Conservation (phyloP, 2,797 vertebrate species). For the Muraenolepis orangiensis region DNA sequence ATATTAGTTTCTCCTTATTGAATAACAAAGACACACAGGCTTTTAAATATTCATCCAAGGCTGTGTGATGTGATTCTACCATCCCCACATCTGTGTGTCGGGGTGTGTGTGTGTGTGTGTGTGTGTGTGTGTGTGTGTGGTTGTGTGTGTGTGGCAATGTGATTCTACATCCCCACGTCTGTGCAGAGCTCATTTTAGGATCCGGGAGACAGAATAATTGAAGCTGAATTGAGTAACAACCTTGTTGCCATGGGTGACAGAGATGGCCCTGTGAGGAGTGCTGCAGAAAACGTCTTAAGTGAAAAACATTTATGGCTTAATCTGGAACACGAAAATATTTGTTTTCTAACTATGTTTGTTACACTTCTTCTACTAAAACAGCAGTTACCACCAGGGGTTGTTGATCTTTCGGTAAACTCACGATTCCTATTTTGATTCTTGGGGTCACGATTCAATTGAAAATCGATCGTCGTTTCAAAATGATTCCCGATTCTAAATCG, state of each 20-base stretch:
- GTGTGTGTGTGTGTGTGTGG: too few species aligned
- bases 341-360: too few species aligned
- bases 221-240: background rate
- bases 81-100: too few species aligned
- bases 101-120: too few species aligned
- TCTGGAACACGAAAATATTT: background rate
- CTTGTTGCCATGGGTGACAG: background rate
- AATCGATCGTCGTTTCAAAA: too few species aligned
- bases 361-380: background rate
- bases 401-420: too few species aligned
- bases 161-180: background rate
- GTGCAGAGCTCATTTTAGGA: background rate
- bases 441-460: too few species aligned
- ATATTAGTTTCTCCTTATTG: background rate
- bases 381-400: too few species aligned
- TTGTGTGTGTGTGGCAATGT: background rate
- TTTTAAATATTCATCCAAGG: background rate
- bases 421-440: too few species aligned
- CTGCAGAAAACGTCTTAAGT: background rate
- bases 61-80: background rate
- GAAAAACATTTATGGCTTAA: background rate
- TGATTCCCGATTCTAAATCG: too few species aligned
- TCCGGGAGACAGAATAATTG: background rate
- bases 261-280: background rate
- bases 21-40: background rate